Conservation (phyloP, 2,113 vertebrate genomes). For the Marmota monax region DNA sequence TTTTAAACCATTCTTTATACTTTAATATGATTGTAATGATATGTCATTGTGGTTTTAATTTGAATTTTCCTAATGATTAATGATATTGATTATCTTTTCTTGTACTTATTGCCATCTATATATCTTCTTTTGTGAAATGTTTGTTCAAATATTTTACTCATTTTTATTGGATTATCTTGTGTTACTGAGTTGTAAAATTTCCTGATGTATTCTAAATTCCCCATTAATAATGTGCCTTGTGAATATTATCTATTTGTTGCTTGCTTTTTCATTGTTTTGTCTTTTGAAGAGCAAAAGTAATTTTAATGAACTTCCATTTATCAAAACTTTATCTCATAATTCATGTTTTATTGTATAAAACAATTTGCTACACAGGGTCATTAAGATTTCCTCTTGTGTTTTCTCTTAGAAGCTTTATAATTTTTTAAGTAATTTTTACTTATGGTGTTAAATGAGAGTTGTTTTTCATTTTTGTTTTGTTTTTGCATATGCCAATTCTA, state of each 20-base stretch:
- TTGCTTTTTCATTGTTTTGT: conserved; percentile 31
- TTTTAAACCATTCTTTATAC: not conserved
- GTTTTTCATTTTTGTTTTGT: not conserved
- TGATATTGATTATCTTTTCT: not conserved
- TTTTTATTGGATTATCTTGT: not conserved
- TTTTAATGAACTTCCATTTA: conserved; percentile 30
- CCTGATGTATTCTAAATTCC: not conserved
- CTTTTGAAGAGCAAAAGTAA: not conserved
- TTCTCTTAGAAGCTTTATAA: not conserved
- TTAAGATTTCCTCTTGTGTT: not conserved
- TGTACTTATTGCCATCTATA: not conserved
- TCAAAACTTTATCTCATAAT: not conserved
- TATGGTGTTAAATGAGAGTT: not conserved
- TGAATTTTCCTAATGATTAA: not conserved
- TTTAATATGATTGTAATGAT: not conserved
- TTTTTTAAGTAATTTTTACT: conserved; percentile 26
- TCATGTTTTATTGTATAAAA: not conserved
- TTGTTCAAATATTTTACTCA: not conserved
- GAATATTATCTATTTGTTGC: not conserved
- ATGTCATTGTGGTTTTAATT: conserved; percentile 36
- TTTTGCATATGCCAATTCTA: not conserved
- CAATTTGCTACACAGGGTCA: not conserved
- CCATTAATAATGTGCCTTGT: not conserved
- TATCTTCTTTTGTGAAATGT: not conserved
- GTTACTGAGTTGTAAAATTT: not conserved